Conservation (phyloP, 2,797 vertebrate species). For the Cebuella pygmaea region DNA sequence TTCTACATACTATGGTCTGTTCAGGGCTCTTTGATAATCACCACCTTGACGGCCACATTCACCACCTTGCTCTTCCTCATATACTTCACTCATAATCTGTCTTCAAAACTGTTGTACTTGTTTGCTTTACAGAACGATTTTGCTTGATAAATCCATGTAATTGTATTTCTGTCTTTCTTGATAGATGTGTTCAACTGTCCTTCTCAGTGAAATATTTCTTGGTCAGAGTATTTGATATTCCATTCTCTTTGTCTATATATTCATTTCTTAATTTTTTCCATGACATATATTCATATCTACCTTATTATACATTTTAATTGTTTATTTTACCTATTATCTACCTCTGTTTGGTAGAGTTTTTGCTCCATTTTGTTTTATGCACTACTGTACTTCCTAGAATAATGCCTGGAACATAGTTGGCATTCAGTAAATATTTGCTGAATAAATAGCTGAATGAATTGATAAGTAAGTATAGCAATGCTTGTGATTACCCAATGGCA, state of each 20-base stretch:
- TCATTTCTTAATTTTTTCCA: not conserved
- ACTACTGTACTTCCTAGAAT: not conserved
- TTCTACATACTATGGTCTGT: not conserved
- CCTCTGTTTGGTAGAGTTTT: not conserved
- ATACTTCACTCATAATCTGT: not conserved
- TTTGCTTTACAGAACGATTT: not conserved
- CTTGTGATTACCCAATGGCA: not conserved
- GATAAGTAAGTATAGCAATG: not conserved
- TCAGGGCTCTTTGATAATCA: not conserved
- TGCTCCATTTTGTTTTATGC: not conserved
- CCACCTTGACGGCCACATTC: not conserved
- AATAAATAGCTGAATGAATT: not conserved
- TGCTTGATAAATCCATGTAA: not conserved
- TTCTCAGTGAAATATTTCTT: conserved; percentile 45
- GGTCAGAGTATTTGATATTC: conserved; percentile 12
- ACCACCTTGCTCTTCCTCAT: not conserved
- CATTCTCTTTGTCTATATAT: not conserved
- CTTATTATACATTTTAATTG: not conserved
- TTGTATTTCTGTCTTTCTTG: not conserved
- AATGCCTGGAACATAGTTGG: not conserved
- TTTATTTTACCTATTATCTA: not conserved
- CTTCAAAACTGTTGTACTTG: not conserved
- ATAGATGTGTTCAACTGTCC: not conserved
- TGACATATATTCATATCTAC: not conserved
- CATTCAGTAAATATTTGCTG: not conserved